Percentiles rank a stretch among this genome's conserved stretches.
Evolutionary conservation across 2,888 invertebrate species (phyloP).

Genomic region (Agrotis clavis): DNA sequence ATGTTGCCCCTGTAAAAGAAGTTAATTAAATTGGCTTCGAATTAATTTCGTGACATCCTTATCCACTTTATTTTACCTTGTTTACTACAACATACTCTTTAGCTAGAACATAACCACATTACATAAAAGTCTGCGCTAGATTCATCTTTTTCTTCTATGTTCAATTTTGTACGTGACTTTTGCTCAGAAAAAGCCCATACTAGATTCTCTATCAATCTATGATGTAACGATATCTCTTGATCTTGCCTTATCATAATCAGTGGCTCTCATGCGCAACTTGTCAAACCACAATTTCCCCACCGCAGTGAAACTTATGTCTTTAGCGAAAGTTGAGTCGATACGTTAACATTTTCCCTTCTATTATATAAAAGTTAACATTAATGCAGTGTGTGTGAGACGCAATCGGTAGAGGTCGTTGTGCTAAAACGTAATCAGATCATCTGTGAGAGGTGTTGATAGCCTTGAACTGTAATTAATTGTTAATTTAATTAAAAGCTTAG

Average conservation of each 20-base stretch:
- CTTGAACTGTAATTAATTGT: conserved; percentile 37
- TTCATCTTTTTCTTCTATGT: neutral
- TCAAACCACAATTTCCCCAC: conserved; percentile 67
- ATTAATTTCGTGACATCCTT: neutral
- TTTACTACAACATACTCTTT: neutral
- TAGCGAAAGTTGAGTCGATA: conserved; percentile 82
- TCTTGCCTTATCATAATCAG: conserved; percentile 65
- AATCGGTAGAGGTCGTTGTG: conserved; percentile 44
- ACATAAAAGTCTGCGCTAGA: neutral
- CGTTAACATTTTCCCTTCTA: conserved; percentile 80
- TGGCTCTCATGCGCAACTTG: conserved; percentile 62
- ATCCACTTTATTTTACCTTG: neutral
- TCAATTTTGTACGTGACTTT: neutral
- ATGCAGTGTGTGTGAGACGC: conserved; percentile 39
- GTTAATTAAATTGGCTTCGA: conserved; percentile 8
- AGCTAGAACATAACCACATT: neutral
- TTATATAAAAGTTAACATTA: conserved; percentile 47
- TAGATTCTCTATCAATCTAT: conserved; percentile 36
- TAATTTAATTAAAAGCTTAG: conserved; percentile 40
- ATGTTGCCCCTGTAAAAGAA: conserved; percentile 8
- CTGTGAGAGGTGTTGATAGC: conserved; percentile 29
- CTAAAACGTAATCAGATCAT: conserved; percentile 54
- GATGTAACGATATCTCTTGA: conserved; percentile 64
- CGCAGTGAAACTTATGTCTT: conserved; percentile 67
- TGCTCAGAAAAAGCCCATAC: conserved; percentile 12